Conservation (phyloP, 2,113 vertebrate genomes). For the Tiliqua scincoides region DNA sequence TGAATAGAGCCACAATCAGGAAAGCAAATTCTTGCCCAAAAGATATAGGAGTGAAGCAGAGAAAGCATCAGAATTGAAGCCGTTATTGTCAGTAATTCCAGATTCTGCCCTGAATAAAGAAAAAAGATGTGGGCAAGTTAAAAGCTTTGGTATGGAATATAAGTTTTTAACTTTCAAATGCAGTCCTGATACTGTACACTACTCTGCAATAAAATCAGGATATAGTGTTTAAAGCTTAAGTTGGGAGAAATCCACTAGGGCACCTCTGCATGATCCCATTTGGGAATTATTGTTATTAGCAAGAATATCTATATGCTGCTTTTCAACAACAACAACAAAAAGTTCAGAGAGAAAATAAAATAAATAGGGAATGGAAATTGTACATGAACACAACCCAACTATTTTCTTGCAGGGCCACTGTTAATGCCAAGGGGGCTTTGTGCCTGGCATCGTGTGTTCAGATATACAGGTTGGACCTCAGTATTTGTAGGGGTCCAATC, state of each 20-base stretch:
- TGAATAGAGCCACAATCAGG: slow-evolving; percentile 18
- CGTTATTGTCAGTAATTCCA: not conserved
- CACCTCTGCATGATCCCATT: not conserved
- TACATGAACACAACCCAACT: not conserved
- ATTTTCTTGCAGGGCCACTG: not conserved
- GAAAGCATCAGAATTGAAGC: not conserved
- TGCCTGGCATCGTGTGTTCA: not conserved
- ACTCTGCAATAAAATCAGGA: not conserved
- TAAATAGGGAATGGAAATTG: not conserved
- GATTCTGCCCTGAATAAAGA: slow-evolving; percentile 47
- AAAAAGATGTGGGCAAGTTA: not conserved
- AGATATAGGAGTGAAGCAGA: slow-evolving; percentile 24
- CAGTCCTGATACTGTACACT: not conserved
- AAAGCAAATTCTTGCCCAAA: slow-evolving; percentile 26
- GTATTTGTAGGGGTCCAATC: too few species aligned
- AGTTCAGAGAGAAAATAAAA: too few species aligned
- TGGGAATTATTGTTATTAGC: too few species aligned
- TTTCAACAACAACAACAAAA: too few species aligned
- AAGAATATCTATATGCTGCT: too few species aligned
- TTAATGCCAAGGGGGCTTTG: not conserved
- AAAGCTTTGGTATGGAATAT: slow-evolving; percentile 20
- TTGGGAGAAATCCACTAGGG: not conserved
- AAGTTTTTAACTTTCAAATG: not conserved
- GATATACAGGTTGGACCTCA: too few species aligned
- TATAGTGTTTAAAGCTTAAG: not conserved